A percentile compares a stretch with the other conserved stretches of the same genome.
These are phyloP conservation scores for Gambelia wislizenii DNA, from an alignment of 2,797 vertebrate species.

Conservation along the genomic window DNA sequence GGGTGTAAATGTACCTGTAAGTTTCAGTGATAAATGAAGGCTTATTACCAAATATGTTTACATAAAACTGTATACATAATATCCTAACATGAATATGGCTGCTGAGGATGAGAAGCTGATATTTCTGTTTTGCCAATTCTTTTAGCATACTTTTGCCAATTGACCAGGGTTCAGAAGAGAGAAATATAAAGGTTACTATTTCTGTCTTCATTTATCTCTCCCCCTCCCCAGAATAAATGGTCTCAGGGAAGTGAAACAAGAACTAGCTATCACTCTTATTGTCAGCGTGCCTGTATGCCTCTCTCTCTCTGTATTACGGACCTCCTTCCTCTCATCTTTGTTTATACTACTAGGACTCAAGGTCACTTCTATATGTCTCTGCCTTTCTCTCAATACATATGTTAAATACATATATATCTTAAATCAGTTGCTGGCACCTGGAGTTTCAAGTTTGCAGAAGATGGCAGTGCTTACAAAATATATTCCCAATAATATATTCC, in stretches of 20 bases:
- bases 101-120: constrained; percentile 31
- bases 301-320: no score
- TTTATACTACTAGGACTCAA: no score
- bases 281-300: background rate
- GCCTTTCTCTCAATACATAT: no score
- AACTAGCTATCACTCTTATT: background rate
- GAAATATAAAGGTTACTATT: background rate
- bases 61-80: background rate
- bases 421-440: background rate
- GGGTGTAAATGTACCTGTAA: background rate
- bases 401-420: background rate
- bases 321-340: no score
- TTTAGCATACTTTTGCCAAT: constrained; percentile 21
- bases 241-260: background rate
- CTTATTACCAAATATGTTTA: background rate
- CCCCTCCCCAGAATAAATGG: constrained; percentile 22
- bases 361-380: no score
- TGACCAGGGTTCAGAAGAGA: background rate
- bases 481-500: constrained; percentile 59
- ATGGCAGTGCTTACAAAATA: constrained; percentile 61
- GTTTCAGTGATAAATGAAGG: accelerated
- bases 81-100: constrained; percentile 7
- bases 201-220: constrained; percentile 42
- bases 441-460: constrained; percentile 55
- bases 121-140: background rate